Evolutionary conservation across 1,140 invertebrate species (phyloP).

Genomic region (Steinernema feltiae): DNA sequence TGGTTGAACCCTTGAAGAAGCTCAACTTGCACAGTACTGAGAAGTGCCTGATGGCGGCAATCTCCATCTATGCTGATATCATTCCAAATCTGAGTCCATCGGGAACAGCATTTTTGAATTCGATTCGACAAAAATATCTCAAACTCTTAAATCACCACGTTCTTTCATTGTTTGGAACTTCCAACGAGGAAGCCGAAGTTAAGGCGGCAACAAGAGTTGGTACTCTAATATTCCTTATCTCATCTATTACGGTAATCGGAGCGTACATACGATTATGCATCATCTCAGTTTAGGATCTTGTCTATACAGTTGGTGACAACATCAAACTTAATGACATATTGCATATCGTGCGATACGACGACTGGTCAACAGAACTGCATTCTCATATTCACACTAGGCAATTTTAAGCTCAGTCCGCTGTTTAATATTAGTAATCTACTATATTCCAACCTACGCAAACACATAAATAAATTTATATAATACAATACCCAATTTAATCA

Average conservation of each 20-base stretch:
- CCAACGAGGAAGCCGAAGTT: slow-evolving; percentile 5
- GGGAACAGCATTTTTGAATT: not conserved
- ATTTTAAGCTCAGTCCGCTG: not conserved
- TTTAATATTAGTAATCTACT: not conserved
- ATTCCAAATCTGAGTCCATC: slow-evolving; percentile 19
- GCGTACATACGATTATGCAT: not conserved
- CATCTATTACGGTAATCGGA: slow-evolving; percentile 32
- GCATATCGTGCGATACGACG: slow-evolving; percentile 29
- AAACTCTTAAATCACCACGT: slow-evolving; percentile 11
- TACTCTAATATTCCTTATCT: slow-evolving; percentile 31
- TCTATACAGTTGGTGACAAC: slow-evolving; percentile 33
- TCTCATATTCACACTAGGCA: not conserved
- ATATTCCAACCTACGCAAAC: not conserved
- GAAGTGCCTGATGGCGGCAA: slow-evolving; percentile 27
- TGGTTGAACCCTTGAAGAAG: slow-evolving; percentile 29
- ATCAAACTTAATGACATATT: slow-evolving; percentile 36
- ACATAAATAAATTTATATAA: not conserved
- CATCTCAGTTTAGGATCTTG: slow-evolving; percentile 31
- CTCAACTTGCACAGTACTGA: slow-evolving; percentile 27
- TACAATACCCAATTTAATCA: not conserved
- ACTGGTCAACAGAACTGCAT: slow-evolving; percentile 17
- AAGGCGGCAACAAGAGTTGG: slow-evolving; percentile 31
- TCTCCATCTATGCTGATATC: slow-evolving; percentile 33
- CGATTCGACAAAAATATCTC: not conserved
- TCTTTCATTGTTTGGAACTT: slow-evolving; percentile 8